Evolutionary conservation across 2,113 vertebrate genomes (phyloP).

Genomic region (Otolemur garnettii): DNA sequence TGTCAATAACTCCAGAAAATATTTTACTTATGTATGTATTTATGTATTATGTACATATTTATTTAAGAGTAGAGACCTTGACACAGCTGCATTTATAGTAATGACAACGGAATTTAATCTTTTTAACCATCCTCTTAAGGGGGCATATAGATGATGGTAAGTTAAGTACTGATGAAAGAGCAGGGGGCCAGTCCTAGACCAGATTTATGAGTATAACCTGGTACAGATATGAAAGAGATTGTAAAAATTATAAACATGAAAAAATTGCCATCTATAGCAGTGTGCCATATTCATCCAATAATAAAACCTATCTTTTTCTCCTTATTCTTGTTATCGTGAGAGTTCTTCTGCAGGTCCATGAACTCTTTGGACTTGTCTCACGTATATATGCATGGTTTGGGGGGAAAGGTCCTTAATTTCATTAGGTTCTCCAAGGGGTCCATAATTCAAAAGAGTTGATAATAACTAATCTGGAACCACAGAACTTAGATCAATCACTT

Average conservation of each 20-base stretch:
- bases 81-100: not conserved
- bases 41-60: not conserved
- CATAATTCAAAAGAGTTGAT: conserved; percentile 42
- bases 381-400: not conserved
- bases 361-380: not conserved
- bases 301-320: not conserved
- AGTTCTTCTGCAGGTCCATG: not conserved
- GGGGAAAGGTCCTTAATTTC: not conserved
- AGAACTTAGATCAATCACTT: not conserved
- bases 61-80: conserved; percentile 1
- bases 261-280: not conserved
- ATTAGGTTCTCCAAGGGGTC: conserved; percentile 11
- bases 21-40: not conserved
- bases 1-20: not conserved
- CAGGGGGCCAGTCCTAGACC: not conserved
- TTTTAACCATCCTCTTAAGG: not conserved
- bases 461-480: not conserved
- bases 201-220: not conserved
- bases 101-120: not conserved
- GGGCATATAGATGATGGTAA: not conserved
- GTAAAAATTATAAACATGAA: not conserved
- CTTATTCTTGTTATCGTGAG: not conserved
- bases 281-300: not conserved
- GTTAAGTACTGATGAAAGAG: not conserved
- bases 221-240: conserved; percentile 1